Evolutionary conservation across 2,113 vertebrate species (phyloP), one percentile per base, ranked within the genome.

Genomic region (Meleagris gallopavo): DNA sequence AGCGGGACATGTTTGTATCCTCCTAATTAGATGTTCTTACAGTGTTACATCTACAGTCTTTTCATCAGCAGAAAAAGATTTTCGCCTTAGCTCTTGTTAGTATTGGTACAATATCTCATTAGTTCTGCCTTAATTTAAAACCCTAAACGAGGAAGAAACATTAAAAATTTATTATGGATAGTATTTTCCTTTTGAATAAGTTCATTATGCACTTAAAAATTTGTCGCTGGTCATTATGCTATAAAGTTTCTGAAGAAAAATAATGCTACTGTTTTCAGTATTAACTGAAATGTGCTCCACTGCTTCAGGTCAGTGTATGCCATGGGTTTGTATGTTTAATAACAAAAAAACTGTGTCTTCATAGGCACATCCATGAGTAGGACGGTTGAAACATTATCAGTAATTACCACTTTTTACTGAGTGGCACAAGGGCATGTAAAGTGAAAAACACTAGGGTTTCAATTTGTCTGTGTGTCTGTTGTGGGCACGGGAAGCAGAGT

Each of bases 81-180:
- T 67, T 55, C 5, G 30, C 27, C 11, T 41, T 40, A 40, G 61
- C 61, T 19, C 15, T 40, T 40, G 36, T 64, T 64, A 64, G 61
- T 40, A 29, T 40, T 64, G 36, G 38, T 40, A 14, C 24, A 24
- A 19, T 64, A 64, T 54, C 50, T 81, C 36, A 20, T 78, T 72
- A 54, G 34, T 69, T 87, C 34, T 45, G 10, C n/a, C 16, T 88
- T 88, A 70, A 65, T 64, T 67, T 61, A 61, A 30, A 55, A 36
- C 27, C 11, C 32, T 80, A 69, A 65, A 65, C 43, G 0, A 2
- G 10, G 46, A 67, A n/a, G 14, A n/a, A 73, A 8, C 1, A 0
- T 58, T 57, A 29, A 0, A 2, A 67, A 74, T 54, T 6, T 43
- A 18, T 19, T 66, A 10, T 25, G 24, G 57, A 40, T 64, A 11